phyloP scores from a whole-genome alignment of 2,113 vertebrate species.

The Tauraco erythrolophus region DNA sequence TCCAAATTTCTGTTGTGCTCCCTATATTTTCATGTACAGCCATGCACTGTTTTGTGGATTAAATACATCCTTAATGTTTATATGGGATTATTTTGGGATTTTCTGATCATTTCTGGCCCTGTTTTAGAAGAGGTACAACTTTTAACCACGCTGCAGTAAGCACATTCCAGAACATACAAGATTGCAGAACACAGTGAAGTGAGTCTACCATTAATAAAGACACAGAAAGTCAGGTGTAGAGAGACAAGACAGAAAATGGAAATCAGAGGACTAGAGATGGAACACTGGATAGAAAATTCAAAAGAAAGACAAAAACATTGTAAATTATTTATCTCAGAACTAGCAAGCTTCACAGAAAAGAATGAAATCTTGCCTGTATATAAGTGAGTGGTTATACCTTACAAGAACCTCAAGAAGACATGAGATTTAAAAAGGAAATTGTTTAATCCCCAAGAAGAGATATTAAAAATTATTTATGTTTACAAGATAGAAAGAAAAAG shows the following conservation, averaged over 20 bases:
- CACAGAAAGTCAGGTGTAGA: not conserved
- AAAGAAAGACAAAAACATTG: not conserved
- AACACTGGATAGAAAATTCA: not conserved
- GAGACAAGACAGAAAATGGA: not conserved
- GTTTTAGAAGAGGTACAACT: not conserved
- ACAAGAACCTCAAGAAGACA: not conserved
- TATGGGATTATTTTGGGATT: not conserved
- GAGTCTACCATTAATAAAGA: not conserved
- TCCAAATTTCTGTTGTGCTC: not conserved
- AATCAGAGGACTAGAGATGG: not conserved
- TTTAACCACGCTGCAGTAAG: not conserved
- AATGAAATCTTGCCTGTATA: not conserved
- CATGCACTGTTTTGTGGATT: not conserved
- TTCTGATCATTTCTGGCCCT: not conserved
- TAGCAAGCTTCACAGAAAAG: not conserved
- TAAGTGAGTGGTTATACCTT: not conserved
- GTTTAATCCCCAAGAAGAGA: not conserved
- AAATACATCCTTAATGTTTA: not conserved
- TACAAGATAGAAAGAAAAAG: not conserved
- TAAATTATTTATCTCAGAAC: not conserved
- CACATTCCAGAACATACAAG: not conserved
- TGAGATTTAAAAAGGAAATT: not conserved
- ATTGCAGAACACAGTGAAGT: fast-evolving
- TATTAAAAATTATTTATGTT: not conserved
- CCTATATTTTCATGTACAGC: not conserved